phyloP scores from a whole-genome alignment of 1,140 invertebrate genomes.

The Pantala flavescens region DNA sequence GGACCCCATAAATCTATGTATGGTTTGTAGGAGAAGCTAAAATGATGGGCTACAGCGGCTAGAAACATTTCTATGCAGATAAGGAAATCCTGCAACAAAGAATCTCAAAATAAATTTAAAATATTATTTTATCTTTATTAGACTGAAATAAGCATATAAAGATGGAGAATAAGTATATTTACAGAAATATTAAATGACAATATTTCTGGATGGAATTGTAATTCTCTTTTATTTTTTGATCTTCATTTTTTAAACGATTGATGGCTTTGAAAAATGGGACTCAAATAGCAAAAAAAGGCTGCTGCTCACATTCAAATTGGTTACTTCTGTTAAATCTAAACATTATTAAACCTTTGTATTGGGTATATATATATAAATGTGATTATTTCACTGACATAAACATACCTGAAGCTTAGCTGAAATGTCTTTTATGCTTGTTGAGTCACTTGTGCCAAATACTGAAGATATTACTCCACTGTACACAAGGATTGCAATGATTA shows the following conservation, averaged over 20 bases:
- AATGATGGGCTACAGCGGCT: conserved; percentile 89
- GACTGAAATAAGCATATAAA: conserved; percentile 14
- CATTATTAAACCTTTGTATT: too few species aligned
- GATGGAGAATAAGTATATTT: not conserved
- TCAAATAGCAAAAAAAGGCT: too few species aligned
- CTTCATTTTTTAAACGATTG: too few species aligned
- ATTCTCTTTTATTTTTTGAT: too few species aligned
- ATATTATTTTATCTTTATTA: not conserved
- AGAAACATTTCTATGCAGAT: conserved; percentile 98
- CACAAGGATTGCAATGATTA: conserved; percentile 76
- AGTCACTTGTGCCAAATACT: conserved; percentile 51
- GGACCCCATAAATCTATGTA: conserved; percentile 49
- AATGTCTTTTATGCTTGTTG: conserved; percentile 55
- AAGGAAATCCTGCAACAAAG: conserved; percentile 64
- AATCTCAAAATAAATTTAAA: conserved; percentile 3
- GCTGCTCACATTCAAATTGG: too few species aligned
- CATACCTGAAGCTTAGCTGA: conserved; percentile 70
- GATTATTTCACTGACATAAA: not conserved
- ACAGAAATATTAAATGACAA: conserved; percentile 29
- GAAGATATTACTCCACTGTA: conserved; percentile 63
- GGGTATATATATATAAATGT: too few species aligned
- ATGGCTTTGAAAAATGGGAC: too few species aligned
- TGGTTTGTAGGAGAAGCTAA: conserved; percentile 84
- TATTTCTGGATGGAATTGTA: too few species aligned
- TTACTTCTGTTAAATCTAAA: too few species aligned